phyloP scores from a whole-genome alignment of 1,140 invertebrate species.

The Paraescarpia echinospica region DNA sequence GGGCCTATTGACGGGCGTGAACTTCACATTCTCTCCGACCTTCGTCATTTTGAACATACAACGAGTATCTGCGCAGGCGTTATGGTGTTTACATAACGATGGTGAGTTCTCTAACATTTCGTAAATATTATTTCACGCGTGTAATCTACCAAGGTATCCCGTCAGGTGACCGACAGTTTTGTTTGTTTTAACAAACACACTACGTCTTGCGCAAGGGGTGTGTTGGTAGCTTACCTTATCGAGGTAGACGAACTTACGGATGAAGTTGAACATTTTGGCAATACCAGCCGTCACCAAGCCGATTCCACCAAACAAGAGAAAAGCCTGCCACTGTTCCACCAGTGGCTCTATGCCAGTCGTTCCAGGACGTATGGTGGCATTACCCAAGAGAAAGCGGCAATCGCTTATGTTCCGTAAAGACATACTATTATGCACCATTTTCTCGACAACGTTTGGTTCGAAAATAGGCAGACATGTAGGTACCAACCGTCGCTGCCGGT shows the following conservation, averaged over 20 bases:
- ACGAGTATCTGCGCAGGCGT: too few relatives aligned
- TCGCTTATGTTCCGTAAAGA: background rate
- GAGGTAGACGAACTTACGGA: background rate
- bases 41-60: too few relatives aligned
- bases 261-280: background rate
- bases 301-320: background rate
- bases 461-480: background rate
- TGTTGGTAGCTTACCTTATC: background rate
- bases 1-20: too few relatives aligned
- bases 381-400: background rate
- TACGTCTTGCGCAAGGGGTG: background rate
- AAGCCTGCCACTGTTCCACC: background rate
- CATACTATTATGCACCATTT: background rate
- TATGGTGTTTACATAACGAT: too few relatives aligned
- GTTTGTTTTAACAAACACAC: too few relatives aligned
- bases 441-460: background rate
- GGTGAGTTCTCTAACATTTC: too few relatives aligned
- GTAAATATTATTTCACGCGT: too few relatives aligned
- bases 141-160: too few relatives aligned
- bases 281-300: background rate
- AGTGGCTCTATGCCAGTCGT: background rate
- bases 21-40: too few relatives aligned
- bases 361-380: background rate
- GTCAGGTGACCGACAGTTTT: too few relatives aligned
- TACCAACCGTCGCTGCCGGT: background rate